These are phyloP conservation scores for Planococcus citri DNA, from an alignment of 1,140 invertebrate species.

Conservation along the genomic window DNA sequence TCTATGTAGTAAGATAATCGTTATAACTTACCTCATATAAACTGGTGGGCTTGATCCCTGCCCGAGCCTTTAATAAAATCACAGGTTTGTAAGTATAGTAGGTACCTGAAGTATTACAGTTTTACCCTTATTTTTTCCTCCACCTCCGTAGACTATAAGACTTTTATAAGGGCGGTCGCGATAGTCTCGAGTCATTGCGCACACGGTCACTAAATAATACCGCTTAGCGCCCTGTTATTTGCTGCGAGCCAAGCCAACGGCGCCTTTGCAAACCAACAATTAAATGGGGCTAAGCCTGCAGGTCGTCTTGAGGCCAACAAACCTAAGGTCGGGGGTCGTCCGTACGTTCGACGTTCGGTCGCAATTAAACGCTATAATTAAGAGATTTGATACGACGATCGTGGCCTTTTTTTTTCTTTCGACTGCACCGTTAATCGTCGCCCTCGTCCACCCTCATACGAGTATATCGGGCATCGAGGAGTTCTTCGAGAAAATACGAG, in stretches of 20 bases:
- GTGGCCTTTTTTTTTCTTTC: not conserved
- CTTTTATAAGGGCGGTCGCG: too few relatives aligned
- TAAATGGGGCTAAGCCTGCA: not conserved
- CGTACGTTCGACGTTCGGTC: not conserved
- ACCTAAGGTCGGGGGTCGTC: not conserved
- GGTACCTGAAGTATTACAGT: too few relatives aligned
- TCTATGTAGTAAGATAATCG: too few relatives aligned
- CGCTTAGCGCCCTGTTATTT: not conserved
- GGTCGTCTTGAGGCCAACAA: not conserved
- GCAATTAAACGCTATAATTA: conserved; percentile 20
- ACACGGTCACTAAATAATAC: not conserved
- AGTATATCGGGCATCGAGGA: too few relatives aligned
- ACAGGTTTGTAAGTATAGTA: too few relatives aligned
- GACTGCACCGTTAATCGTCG: not conserved
- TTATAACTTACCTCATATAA: too few relatives aligned
- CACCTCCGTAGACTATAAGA: too few relatives aligned
- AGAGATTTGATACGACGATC: conserved; percentile 15
- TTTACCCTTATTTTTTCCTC: too few relatives aligned
- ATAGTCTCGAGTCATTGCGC: not conserved
- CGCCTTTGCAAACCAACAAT: conserved; percentile 19
- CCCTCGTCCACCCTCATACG: conserved; percentile 15
- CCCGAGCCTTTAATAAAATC: too few relatives aligned
- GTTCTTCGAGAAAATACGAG: too few relatives aligned
- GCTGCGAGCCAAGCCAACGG: conserved; percentile 1
- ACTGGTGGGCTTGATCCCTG: too few relatives aligned